These are phyloP conservation scores for Iguana delicatissima DNA, from an alignment of 2,797 vertebrate genomes.

Conservation along the genomic window DNA sequence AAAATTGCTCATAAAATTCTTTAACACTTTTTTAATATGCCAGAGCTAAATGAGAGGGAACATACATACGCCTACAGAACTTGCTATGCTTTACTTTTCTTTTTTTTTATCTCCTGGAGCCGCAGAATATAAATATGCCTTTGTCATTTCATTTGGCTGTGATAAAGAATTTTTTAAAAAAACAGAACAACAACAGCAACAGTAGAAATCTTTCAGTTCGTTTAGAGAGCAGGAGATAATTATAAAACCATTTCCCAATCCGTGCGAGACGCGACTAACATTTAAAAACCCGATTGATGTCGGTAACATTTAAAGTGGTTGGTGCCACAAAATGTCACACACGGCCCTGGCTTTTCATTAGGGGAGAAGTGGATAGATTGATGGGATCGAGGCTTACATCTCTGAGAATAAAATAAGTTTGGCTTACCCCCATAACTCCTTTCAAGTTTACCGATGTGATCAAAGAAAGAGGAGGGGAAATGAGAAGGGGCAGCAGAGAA, in stretches of 20 bases:
- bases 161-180: slow-evolving; percentile 8
- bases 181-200: neutral
- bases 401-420: slow-evolving; percentile 47
- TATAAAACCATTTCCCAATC: slow-evolving; percentile 69
- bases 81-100: neutral
- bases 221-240: slow-evolving; percentile 70
- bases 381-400: slow-evolving; percentile 54
- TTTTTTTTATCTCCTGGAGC: slow-evolving; percentile 18
- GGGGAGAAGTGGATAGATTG: slow-evolving; percentile 60
- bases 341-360: slow-evolving; percentile 68
- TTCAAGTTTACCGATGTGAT: neutral
- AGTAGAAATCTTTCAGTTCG: slow-evolving; percentile 59
- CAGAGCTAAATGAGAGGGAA: neutral
- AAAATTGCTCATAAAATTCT: neutral
- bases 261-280: slow-evolving; percentile 64
- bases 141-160: slow-evolving; percentile 55
- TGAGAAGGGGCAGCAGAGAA: neutral
- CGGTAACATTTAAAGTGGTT: slow-evolving; percentile 50
- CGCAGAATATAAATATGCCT: neutral
- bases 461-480: neutral
- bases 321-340: slow-evolving; percentile 68
- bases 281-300: slow-evolving; percentile 68
- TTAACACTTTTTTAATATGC: neutral
- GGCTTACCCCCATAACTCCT: slow-evolving; percentile 37
- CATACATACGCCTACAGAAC: neutral